Evolutionary conservation across 1,140 invertebrate genomes (phyloP).

Genomic region (Dinoponera quadriceps): DNA sequence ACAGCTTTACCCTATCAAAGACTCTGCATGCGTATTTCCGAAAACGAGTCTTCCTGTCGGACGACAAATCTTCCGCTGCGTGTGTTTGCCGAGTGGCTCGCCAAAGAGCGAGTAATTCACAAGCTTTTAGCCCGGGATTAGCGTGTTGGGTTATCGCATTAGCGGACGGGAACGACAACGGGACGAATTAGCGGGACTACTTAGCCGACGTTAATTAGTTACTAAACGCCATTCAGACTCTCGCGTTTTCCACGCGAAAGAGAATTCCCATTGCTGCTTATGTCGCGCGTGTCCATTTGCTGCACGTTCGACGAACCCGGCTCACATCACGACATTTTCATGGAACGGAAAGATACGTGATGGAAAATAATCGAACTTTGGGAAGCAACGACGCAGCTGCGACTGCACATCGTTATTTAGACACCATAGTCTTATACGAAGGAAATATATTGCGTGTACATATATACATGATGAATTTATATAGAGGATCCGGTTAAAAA

Average conservation of each 20-base stretch:
- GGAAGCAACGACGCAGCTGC: too few relatives aligned
- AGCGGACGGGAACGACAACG: neutral
- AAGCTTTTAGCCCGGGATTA: neutral
- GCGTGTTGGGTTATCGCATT: constrained; percentile 6
- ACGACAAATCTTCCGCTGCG: neutral
- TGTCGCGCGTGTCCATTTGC: neutral
- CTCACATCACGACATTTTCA: too few relatives aligned
- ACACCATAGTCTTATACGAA: too few relatives aligned
- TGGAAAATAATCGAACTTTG: too few relatives aligned
- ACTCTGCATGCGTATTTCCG: neutral
- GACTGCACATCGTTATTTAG: too few relatives aligned
- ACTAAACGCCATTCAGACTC: neutral
- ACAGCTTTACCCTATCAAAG: neutral
- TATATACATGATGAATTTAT: too few relatives aligned
- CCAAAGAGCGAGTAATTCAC: constrained; percentile 10
- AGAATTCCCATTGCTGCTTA: neutral
- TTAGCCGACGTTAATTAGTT: constrained; percentile 6
- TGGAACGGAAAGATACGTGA: too few relatives aligned
- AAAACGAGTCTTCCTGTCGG: neutral
- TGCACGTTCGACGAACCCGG: neutral
- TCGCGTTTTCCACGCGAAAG: neutral
- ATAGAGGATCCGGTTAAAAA: too few relatives aligned
- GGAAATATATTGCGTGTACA: too few relatives aligned
- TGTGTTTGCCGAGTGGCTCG: neutral
- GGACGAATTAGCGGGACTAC: neutral